Evolutionary conservation across 92 coral and sea anemone genomes (phyloP).

Genomic region (Umimayanthus kanabou): DNA sequence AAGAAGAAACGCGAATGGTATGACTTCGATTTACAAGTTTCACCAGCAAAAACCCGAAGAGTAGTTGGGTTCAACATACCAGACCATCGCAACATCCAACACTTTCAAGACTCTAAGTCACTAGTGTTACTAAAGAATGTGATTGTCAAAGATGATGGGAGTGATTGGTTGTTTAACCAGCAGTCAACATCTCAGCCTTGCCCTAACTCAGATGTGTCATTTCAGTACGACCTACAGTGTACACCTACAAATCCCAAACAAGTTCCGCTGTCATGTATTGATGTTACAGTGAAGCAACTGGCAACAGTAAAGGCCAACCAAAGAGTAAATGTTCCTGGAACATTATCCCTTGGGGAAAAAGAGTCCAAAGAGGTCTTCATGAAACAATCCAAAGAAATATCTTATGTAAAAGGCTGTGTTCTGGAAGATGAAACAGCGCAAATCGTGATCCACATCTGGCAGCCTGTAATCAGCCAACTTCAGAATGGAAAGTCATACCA

Average conservation of each 20-base stretch:
- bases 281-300: constrained; percentile 34
- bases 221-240: constrained; percentile 9
- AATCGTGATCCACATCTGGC: too few relatives aligned
- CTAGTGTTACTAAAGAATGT: constrained; percentile 47
- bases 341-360: constrained; percentile 37
- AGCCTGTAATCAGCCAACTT: too few relatives aligned
- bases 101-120: constrained; percentile 21
- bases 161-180: constrained; percentile 47
- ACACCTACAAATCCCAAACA: constrained; percentile 27
- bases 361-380: constrained; percentile 21
- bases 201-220: constrained; percentile 38
- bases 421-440: too few relatives aligned
- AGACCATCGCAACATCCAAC: constrained; percentile 32
- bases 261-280: constrained; percentile 1
- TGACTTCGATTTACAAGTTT: constrained; percentile 44
- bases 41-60: constrained; percentile 26
- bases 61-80: constrained; percentile 38
- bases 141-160: constrained; percentile 28
- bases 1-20: constrained; percentile 36
- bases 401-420: too few relatives aligned
- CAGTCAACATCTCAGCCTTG: constrained; percentile 38
- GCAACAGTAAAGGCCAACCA: constrained; percentile 35
- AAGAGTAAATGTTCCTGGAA: constrained; percentile 32
- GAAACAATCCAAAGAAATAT: constrained; percentile 20
- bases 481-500: too few relatives aligned